Conservation (phyloP, 2,888 invertebrate genomes). For the Lordiphosa fenestrarum region DNA sequence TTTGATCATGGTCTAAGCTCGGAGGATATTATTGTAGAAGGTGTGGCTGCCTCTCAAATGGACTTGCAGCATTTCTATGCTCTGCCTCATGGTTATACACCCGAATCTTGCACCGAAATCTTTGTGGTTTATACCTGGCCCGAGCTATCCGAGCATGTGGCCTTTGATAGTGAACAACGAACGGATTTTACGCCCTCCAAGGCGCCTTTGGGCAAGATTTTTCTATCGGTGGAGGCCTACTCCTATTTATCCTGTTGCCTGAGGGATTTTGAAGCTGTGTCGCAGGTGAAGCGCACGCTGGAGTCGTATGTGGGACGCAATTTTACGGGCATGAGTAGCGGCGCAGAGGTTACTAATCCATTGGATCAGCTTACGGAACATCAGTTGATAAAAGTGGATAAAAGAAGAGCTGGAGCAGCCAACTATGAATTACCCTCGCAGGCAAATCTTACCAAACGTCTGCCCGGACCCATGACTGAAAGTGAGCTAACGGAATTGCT, state of each 20-base stretch:
- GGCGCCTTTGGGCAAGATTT: conserved; percentile 85
- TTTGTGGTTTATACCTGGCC: conserved; percentile 92
- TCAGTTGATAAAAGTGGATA: conserved; percentile 81
- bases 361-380: conserved; percentile 89
- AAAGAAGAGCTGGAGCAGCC: conserved; percentile 30
- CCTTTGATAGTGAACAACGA: conserved; percentile 92
- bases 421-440: conserved; percentile 72
- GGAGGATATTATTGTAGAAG: conserved; percentile 51
- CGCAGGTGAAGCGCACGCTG: conserved; percentile 75
- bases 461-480: conserved; percentile 89
- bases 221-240: conserved; percentile 85
- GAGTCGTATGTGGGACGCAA: conserved; percentile 76
- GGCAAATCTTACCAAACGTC: conserved; percentile 81
- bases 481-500: conserved; percentile 88
- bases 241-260: conserved; percentile 90
- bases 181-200: conserved; percentile 92
- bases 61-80: conserved; percentile 79
- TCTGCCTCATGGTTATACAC: conserved; percentile 92
- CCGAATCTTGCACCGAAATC: conserved; percentile 90
- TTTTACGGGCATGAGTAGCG: conserved; percentile 81
- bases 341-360: conserved; percentile 82
- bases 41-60: conserved; percentile 36
- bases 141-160: conserved; percentile 89
- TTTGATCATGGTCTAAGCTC: conserved; percentile 54
- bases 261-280: conserved; percentile 86